Evolutionary conservation across 2,113 vertebrate genomes (phyloP).

Genomic region (Haemorhous mexicanus): DNA sequence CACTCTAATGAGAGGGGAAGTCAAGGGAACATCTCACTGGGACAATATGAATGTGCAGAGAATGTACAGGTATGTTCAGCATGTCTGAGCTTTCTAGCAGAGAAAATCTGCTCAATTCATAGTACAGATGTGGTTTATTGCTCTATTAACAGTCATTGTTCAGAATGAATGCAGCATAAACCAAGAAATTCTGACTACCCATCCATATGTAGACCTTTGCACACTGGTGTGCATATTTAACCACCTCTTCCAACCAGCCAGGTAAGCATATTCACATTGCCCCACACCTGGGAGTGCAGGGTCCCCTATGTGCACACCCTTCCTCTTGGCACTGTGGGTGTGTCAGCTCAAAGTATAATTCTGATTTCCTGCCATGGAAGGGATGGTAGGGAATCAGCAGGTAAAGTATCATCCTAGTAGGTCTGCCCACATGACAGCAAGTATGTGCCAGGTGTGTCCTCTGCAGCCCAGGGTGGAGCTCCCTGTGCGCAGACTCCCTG

Average conservation of each 20-base stretch:
- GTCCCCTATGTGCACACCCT: background rate
- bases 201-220: accelerated
- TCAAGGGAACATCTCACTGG: background rate
- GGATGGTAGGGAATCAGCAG: background rate
- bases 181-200: background rate
- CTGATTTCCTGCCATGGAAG: background rate
- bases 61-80: background rate
- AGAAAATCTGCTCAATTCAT: background rate
- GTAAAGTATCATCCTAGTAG: background rate
- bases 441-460: background rate
- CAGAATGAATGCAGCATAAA: background rate
- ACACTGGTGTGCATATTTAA: background rate
- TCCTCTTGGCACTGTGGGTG: background rate
- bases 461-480: background rate
- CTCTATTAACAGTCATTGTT: background rate
- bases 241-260: background rate
- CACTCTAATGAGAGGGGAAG: accelerated
- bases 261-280: too few species aligned
- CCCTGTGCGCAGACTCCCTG: too few species aligned
- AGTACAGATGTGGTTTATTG: background rate
- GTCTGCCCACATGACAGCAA: background rate
- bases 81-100: background rate
- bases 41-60: background rate
- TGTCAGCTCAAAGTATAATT: background rate
- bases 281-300: too few species aligned